Evolutionary conservation across 2,888 invertebrate genomes (phyloP), one percentile per base, ranked within the genome.

Genomic region (Dynastes tityus): DNA sequence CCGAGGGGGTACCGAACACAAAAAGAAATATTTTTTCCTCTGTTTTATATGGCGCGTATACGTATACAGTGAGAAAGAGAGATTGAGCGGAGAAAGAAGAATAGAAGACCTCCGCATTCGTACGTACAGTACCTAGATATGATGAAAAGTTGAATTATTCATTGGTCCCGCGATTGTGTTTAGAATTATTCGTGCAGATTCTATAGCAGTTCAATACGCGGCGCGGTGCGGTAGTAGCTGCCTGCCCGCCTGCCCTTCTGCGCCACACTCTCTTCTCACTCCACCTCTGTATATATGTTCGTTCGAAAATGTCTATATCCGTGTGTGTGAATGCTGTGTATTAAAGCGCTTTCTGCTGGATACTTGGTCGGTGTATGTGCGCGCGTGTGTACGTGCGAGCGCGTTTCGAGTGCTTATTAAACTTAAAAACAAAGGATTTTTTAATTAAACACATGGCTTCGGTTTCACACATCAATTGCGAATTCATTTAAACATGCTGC

Each of bases 381-480:
- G 11, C 13, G 85, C 84, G 86, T 86, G 86, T 86, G 86, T 87
- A 85, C 22, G 32, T 27, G 53, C 29, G 53, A 22, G 70, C 45
- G 85, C 84, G 85, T 86, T 80, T 83, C 84, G 85, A 87, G 87
- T 87, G 87, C 88, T 88, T 88, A 88, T 88, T 88, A 88, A 88
- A 88, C 87, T 88, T 87, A 88, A 88, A 88, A 88, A 88, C 88
- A 88, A 88, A 87, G 87, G 88, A 87, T 87, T 88, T 88, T 88
- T 88, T 88, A 88, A 88, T 88, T 88, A 88, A 88, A 88, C 88
- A 88, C 86, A 86, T 85, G 86, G 86, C 86, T 85, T 85, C 86
- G 86, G 87, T 87, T 88, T 88, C 88, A 88, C 88, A 88, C 88
- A 88, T 88, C 88, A 87, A 88, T 88, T 87, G 88, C 87, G 86